Evolutionary conservation across 2,113 vertebrate genomes (phyloP).

Genomic region (Zingel zingel): DNA sequence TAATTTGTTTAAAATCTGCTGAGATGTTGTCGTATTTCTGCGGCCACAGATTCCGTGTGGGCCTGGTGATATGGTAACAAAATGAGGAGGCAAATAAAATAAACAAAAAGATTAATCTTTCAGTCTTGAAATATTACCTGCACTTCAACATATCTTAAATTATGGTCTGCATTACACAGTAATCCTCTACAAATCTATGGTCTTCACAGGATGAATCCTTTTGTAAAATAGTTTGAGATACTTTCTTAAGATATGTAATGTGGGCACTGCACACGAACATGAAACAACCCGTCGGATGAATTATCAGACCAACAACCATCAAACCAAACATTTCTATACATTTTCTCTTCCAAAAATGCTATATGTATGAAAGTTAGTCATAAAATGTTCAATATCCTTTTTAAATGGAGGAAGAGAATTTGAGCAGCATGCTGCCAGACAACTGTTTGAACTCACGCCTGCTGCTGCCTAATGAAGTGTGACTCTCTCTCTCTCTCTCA

Average conservation of each 20-base stretch:
- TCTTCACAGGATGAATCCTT: too few relatives aligned
- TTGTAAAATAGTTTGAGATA: neutral
- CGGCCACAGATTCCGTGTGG: too few relatives aligned
- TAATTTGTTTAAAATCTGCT: too few relatives aligned
- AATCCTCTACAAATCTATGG: too few relatives aligned
- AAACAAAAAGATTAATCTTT: neutral
- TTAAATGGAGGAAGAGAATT: neutral
- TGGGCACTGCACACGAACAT: neutral
- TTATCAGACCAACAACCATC: neutral
- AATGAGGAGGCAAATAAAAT: neutral
- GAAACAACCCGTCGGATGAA: neutral
- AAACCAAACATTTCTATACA: too few relatives aligned
- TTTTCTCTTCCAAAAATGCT: neutral
- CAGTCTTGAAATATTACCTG: neutral
- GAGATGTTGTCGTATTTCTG: too few relatives aligned
- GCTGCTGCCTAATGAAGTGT: constrained; percentile 39
- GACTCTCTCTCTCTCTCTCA: constrained; percentile 1
- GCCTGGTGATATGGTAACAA: neutral
- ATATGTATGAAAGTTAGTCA: neutral
- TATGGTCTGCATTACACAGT: too few relatives aligned
- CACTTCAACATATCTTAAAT: neutral
- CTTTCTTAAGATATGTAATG: neutral
- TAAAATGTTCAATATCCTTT: neutral
- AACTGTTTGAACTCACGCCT: constrained; percentile 32
- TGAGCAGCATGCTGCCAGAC: neutral